phyloP scores from a whole-genome alignment of 2,888 invertebrate species.

The Chironomus riparius region DNA sequence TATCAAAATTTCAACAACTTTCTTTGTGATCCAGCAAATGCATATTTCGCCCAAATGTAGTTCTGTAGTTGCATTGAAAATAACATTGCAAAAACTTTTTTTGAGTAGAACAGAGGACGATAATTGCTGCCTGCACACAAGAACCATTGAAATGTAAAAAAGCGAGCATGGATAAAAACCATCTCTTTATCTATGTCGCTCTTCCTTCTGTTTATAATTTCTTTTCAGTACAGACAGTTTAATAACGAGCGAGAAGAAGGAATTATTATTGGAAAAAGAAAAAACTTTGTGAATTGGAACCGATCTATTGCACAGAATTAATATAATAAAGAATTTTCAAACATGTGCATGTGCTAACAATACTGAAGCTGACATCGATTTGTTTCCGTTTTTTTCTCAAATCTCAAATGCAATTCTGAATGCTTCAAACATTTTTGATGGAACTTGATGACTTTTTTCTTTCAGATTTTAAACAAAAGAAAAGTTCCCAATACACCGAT shows the following conservation, averaged over 20 bases:
- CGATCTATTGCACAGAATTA: background rate
- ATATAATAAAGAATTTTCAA: background rate
- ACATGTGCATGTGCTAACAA: background rate
- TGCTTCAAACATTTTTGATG: no score
- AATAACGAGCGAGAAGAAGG: background rate
- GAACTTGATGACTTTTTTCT: background rate
- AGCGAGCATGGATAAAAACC: background rate
- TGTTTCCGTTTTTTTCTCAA: background rate
- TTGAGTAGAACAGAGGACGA: background rate
- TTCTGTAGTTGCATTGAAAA: background rate
- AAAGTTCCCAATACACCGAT: no score
- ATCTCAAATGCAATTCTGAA: background rate
- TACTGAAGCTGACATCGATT: conserved; percentile 4
- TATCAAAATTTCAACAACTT: background rate
- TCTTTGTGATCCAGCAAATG: background rate
- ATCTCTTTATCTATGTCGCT: background rate
- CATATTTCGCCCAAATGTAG: background rate
- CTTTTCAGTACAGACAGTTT: background rate
- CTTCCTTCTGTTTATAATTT: background rate
- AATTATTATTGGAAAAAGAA: background rate
- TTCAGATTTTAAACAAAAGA: no score
- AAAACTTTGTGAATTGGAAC: background rate
- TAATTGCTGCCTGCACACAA: background rate
- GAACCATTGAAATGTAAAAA: background rate
- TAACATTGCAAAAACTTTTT: background rate